Conservation (phyloP, 2,113 vertebrate species). For the Prolemur simus region DNA sequence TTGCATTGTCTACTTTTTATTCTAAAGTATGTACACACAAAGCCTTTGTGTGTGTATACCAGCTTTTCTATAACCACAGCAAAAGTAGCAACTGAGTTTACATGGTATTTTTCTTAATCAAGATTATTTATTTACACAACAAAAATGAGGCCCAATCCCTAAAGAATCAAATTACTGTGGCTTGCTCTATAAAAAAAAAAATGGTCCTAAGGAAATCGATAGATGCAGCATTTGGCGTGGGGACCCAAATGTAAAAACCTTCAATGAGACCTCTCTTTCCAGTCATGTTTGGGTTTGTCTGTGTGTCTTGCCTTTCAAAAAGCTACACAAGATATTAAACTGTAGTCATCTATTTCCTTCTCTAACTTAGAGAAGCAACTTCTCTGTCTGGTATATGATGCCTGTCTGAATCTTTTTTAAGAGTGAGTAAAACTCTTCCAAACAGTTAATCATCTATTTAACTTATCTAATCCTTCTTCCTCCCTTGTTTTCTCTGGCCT, state of each 20-base stretch:
- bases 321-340: not conserved
- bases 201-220: not conserved
- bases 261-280: not conserved
- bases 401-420: not conserved
- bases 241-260: not conserved
- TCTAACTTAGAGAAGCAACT: not conserved
- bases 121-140: not conserved
- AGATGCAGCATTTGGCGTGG: not conserved
- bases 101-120: not conserved
- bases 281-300: not conserved
- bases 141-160: not conserved
- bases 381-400: not conserved
- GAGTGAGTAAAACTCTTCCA: not conserved
- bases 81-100: not conserved
- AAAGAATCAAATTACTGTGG: not conserved
- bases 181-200: not conserved
- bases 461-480: not conserved
- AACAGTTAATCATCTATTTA: not conserved
- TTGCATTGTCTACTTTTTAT: not conserved
- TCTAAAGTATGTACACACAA: slow-evolving; percentile 11
- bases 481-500: not conserved
- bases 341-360: not conserved
- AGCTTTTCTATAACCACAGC: not conserved
- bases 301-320: not conserved
- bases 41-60: not conserved